Conservation (phyloP, 2,888 invertebrate species). For the Rutpela maculata region DNA sequence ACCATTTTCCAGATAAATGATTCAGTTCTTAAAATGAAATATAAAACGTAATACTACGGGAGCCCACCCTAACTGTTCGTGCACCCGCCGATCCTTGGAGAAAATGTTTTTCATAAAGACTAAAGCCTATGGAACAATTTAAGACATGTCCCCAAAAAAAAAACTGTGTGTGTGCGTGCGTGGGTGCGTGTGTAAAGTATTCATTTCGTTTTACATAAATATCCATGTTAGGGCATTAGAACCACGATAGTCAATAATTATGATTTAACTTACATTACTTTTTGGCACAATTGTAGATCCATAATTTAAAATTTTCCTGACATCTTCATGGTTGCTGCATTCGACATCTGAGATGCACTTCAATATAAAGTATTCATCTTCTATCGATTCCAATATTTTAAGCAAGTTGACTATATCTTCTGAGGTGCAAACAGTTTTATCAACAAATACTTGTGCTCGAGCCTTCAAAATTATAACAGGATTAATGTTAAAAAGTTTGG, state of each 20-base stretch:
- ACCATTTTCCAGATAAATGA: too few species aligned
- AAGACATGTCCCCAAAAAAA: too few species aligned
- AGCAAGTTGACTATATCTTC: slow-evolving; percentile 71
- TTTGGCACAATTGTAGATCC: slow-evolving; percentile 45
- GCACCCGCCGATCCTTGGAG: too few species aligned
- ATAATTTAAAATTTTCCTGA: slow-evolving; percentile 50
- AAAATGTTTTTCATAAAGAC: too few species aligned
- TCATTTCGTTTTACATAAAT: too few species aligned
- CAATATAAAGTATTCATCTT: slow-evolving; percentile 72
- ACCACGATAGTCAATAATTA: neutral
- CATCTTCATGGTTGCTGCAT: slow-evolving; percentile 46
- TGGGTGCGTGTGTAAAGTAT: too few species aligned
- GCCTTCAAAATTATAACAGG: slow-evolving; percentile 70
- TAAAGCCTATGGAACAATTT: too few species aligned
- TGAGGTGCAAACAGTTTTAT: slow-evolving; percentile 61
- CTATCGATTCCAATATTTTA: slow-evolving; percentile 71
- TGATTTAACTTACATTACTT: slow-evolving; percentile 40
- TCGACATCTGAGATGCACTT: slow-evolving; percentile 69
- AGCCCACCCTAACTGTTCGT: too few species aligned
- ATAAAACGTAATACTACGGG: too few species aligned
- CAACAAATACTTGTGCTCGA: slow-evolving; percentile 71
- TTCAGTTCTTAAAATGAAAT: too few species aligned
- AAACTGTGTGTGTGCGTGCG: too few species aligned
- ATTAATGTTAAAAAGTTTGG: slow-evolving; percentile 71
- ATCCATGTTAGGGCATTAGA: too few species aligned